phyloP scores from a whole-genome alignment of 1,140 invertebrate genomes.

The Euborellia annulipes region DNA sequence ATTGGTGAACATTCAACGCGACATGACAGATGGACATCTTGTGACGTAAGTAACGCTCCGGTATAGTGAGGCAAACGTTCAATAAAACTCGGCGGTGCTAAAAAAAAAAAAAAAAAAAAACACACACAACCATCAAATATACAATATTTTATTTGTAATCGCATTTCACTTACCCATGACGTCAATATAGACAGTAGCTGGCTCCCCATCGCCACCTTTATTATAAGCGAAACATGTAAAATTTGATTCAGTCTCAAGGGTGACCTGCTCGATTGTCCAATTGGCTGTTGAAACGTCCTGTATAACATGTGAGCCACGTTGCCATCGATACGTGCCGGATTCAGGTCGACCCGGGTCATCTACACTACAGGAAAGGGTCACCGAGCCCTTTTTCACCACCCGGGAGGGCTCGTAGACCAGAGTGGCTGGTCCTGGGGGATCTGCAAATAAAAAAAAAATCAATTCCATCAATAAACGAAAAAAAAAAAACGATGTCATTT shows the following conservation, averaged over 20 bases:
- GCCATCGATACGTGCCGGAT: slow-evolving; percentile 58
- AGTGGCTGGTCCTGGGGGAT: slow-evolving; percentile 57
- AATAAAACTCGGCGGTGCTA: slow-evolving; percentile 74
- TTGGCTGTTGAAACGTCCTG: slow-evolving; percentile 53
- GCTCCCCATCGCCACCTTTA: slow-evolving; percentile 58
- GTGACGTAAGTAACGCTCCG: slow-evolving; percentile 55
- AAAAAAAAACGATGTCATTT: not conserved
- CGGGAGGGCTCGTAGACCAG: slow-evolving; percentile 50
- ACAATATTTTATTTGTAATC: not conserved
- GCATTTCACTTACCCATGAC: slow-evolving; percentile 45
- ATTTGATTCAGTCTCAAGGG: slow-evolving; percentile 64
- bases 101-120: slow-evolving; percentile 22
- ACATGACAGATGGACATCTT: slow-evolving; percentile 64
- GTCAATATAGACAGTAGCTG: slow-evolving; percentile 53
- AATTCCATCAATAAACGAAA: too few relatives aligned
- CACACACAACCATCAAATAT: not conserved
- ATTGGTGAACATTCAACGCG: slow-evolving; percentile 75
- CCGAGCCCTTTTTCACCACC: slow-evolving; percentile 60
- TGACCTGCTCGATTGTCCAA: slow-evolving; percentile 62
- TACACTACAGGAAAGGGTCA: slow-evolving; percentile 66
- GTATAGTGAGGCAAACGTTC: slow-evolving; percentile 61
- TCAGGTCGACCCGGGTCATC: slow-evolving; percentile 62
- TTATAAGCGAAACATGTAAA: slow-evolving; percentile 75
- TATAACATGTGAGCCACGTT: slow-evolving; percentile 52
- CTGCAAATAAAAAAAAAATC: slow-evolving; percentile 22